These are phyloP conservation scores for Volucella inflata DNA, from an alignment of 2,888 invertebrate species.

Conservation along the genomic window DNA sequence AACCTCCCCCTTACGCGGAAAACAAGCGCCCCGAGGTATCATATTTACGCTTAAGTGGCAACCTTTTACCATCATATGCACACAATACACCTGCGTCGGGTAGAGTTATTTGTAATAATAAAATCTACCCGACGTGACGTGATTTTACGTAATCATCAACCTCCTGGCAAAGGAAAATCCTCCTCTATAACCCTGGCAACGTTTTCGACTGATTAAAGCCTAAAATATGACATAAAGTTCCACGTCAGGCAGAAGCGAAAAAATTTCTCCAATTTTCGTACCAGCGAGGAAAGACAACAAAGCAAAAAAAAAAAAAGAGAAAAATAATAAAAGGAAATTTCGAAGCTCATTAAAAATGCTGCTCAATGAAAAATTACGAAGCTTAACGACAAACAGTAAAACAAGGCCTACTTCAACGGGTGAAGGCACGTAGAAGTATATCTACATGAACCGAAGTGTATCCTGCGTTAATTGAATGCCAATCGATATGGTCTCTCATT, in stretches of 20 bases:
- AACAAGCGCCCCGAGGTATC: conserved; percentile 53
- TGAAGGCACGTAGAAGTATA: background rate
- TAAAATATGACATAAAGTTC: conserved; percentile 44
- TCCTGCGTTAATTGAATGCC: conserved; percentile 71
- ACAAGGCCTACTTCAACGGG: conserved; percentile 8
- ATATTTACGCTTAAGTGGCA: conserved; percentile 46
- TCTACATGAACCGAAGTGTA: conserved; percentile 21
- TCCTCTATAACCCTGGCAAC: conserved; percentile 26
- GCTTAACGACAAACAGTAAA: conserved; percentile 49
- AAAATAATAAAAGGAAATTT: conserved; percentile 26
- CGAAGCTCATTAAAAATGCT: conserved; percentile 67
- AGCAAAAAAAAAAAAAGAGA: conserved; percentile 22
- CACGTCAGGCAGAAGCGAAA: conserved; percentile 20
- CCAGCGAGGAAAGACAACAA: conserved; percentile 4
- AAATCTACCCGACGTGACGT: conserved; percentile 57
- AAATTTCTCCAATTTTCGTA: conserved; percentile 50
- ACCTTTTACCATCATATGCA: conserved; percentile 18
- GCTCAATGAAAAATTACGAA: conserved; percentile 69
- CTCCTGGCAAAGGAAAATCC: conserved; percentile 42
- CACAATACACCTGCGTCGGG: conserved; percentile 54
- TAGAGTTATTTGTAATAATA: conserved; percentile 44
- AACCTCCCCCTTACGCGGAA: background rate
- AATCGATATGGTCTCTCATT: conserved; percentile 68
- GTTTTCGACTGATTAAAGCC: conserved; percentile 62
- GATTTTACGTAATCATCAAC: conserved; percentile 48